Evolutionary conservation across 2,888 invertebrate genomes (phyloP).

Genomic region (Mesopsocus fuscifrons): DNA sequence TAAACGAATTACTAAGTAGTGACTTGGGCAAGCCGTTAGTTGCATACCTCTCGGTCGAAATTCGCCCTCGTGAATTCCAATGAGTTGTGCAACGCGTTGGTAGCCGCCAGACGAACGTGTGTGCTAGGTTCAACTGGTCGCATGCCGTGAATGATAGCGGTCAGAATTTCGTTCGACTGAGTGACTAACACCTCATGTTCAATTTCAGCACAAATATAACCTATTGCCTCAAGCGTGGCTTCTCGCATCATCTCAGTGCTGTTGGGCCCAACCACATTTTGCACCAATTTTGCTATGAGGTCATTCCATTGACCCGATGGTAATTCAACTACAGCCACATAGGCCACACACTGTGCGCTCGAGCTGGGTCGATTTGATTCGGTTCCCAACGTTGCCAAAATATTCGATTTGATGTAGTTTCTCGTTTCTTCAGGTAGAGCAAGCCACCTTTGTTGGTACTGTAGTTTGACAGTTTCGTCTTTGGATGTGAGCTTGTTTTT

Average conservation of each 20-base stretch:
- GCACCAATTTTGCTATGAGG: constrained; percentile 68
- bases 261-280: constrained; percentile 70
- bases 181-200: constrained; percentile 76
- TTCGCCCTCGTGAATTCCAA: constrained; percentile 97
- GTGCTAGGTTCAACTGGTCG: constrained; percentile 80
- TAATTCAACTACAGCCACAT: constrained; percentile 91
- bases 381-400: constrained; percentile 83
- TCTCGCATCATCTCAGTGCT: constrained; percentile 91
- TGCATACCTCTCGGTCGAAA: constrained; percentile 74
- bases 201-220: constrained; percentile 98
- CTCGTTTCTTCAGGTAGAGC: constrained; percentile 71
- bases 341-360: constrained; percentile 97
- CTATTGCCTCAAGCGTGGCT: constrained; percentile 92
- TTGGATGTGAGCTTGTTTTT: constrained; percentile 97
- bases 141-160: constrained; percentile 99
- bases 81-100: constrained; percentile 89
- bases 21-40: background rate
- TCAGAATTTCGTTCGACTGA: constrained; percentile 90
- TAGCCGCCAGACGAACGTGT: constrained; percentile 90
- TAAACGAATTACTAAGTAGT: background rate
- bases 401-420: constrained; percentile 84
- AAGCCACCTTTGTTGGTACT: constrained; percentile 88
- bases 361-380: constrained; percentile 90
- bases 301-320: constrained; percentile 85
- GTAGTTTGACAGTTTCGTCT: constrained; percentile 57